Evolutionary conservation across 1,140 invertebrate genomes (phyloP), one percentile per base, ranked within the genome.

Genomic region (Hypsibius dujardini): DNA sequence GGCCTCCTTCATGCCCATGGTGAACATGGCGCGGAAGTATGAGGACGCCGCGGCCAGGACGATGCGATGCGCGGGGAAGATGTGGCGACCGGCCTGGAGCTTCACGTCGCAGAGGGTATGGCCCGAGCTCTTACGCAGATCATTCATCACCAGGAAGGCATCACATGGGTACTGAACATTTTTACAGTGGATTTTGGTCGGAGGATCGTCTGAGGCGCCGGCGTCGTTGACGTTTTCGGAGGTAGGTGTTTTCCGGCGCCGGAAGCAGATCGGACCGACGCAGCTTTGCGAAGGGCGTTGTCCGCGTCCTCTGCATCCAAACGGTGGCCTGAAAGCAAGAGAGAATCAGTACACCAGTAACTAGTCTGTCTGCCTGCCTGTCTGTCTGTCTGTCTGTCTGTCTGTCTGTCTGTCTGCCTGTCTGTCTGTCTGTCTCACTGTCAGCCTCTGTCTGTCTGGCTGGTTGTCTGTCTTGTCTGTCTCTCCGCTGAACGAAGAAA

Each of bases 1-100:
- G 74, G 86, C 85, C 80, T 93, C 91, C 75, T 88, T 87, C 73
- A 92, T 83, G 1, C 88, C 88, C 70, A 88, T 87, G 1, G 88
- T 90, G 77, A 93, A 94, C 91, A 95, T 95, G 59, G 91, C 91
- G 81, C 92, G 87, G 79, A 96, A 96, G 78, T 92, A 94, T 12
- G 90, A 90, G 77, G 93, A 90, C 40, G 87, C 89, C 2, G 89
- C 86, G 40, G 90, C 88, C 56, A 94, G 80, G 42, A 94, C 87
- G 73, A 93, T 85, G 73, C 89, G 83, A 80, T 94, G 90, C 15
- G 88, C 90, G 74, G 84, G 85, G 77, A 92, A 91, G 71, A 83
- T 84, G 76, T 86, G 85, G 75, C 89, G 87, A 73, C 87, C 88
- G 62, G 89, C 87, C 74, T 89, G 83, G 71, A 93, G 62, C 62